A percentile compares a stretch with the other conserved stretches of the same genome.
Evolutionary conservation across 2,888 invertebrate genomes (phyloP).

Genomic region (Lepidochrysops patricia): DNA sequence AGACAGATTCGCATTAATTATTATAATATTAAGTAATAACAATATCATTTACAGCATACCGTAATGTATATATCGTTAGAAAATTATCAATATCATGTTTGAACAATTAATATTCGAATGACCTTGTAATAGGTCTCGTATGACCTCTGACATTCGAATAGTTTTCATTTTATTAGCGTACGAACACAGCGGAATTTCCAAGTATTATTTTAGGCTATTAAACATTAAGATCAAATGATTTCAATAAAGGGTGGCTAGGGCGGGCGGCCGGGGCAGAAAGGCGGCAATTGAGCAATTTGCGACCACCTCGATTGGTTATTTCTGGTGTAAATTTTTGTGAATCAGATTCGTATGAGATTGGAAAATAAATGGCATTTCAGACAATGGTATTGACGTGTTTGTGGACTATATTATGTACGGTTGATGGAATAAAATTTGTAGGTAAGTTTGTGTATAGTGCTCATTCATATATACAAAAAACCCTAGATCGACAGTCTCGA

Average conservation of each 20-base stretch:
- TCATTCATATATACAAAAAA: too few relatives aligned
- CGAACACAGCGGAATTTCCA: neutral
- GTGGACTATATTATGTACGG: neutral
- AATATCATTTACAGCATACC: too few relatives aligned
- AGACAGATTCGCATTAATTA: too few relatives aligned
- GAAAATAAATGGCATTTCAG: neutral
- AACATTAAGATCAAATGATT: constrained; percentile 8
- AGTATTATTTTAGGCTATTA: constrained; percentile 2
- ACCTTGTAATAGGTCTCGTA: neutral
- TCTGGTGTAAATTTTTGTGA: neutral
- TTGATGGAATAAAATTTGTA: neutral
- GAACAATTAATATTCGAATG: too few relatives aligned
- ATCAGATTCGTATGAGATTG: neutral
- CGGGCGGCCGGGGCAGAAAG: neutral
- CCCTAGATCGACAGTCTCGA: too few relatives aligned
- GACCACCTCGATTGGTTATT: neutral
- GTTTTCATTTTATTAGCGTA: neutral
- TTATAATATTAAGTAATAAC: too few relatives aligned
- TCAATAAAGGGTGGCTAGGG: constrained; percentile 1
- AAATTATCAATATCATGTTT: neutral
- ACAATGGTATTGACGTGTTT: neutral
- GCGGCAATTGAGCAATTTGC: neutral
- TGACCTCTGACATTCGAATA: neutral
- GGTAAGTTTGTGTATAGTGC: neutral
- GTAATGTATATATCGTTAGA: too few relatives aligned